Conservation (phyloP, 2,888 invertebrate genomes). For the Ernsta delagoae region DNA sequence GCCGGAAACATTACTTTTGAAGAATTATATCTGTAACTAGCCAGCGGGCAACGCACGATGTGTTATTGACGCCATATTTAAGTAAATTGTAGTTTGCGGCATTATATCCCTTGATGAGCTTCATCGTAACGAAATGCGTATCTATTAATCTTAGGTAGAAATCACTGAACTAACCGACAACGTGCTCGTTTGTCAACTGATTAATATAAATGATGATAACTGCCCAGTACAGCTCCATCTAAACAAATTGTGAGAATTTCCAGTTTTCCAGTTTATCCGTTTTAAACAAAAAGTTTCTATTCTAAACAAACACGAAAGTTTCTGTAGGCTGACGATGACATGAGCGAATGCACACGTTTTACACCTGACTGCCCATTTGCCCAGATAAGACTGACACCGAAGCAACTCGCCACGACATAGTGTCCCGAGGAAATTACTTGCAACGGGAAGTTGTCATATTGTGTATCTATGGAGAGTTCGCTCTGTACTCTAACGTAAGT, state of each 20-base stretch:
- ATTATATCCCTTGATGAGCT: constrained; percentile 20
- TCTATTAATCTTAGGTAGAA: constrained; percentile 23
- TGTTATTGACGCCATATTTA: constrained; percentile 14
- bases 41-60: constrained; percentile 5
- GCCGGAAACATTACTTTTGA: constrained; percentile 14
- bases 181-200: constrained; percentile 28
- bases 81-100: constrained; percentile 26
- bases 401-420: constrained; percentile 39
- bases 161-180: constrained; percentile 29
- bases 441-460: constrained; percentile 28
- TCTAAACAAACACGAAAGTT: not conserved
- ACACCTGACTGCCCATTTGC: constrained; percentile 45
- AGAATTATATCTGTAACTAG: constrained; percentile 15
- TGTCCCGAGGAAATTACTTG: constrained; percentile 33
- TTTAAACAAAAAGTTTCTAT: not conserved
- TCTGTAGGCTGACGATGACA: constrained; percentile 37
- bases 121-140: constrained; percentile 16
- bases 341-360: constrained; percentile 44
- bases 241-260: constrained; percentile 14
- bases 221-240: constrained; percentile 7
- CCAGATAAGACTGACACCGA: constrained; percentile 48
- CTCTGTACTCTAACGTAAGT: not conserved
- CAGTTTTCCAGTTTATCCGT: not conserved
- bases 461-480: not conserved
- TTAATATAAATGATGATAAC: constrained; percentile 34